Conservation (phyloP, 2,797 vertebrate species). For the Cossypha caffra region DNA sequence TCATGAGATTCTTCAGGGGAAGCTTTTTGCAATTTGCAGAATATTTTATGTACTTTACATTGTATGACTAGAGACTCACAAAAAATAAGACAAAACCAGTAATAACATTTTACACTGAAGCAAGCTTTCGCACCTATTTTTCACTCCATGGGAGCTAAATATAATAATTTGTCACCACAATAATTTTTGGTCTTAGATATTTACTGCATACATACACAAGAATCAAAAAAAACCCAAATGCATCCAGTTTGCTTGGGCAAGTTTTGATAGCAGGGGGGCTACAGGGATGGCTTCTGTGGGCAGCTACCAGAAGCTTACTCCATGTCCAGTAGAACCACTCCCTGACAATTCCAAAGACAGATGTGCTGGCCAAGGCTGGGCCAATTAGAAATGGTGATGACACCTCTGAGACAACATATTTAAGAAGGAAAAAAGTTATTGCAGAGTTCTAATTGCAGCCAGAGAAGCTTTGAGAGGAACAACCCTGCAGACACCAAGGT, state of each 20-base stretch:
- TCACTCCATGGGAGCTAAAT: fast-evolving
- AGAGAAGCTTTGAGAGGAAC: not conserved
- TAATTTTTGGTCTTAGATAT: not conserved
- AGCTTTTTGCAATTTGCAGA: not conserved
- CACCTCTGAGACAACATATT: not conserved
- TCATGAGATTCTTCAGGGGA: not conserved
- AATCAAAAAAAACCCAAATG: fast-evolving
- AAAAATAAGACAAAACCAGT: not conserved
- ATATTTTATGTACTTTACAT: not conserved
- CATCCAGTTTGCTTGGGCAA: not conserved
- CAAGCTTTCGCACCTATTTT: not conserved
- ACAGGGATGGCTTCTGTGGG: not conserved
- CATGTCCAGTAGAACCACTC: not conserved
- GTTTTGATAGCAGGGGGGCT: not conserved
- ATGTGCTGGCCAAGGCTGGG: not conserved
- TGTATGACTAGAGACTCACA: not conserved
- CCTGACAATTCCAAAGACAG: not conserved
- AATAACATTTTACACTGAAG: not conserved
- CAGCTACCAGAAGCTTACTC: not conserved
- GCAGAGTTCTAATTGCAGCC: not conserved
- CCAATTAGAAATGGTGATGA: not conserved
- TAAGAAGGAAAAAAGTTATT: not conserved
- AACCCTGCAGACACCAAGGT: not conserved
- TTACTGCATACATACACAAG: not conserved
- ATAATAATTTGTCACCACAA: not conserved